phyloP scores from a whole-genome alignment of 2,113 vertebrate species.

The Meles meles region DNA sequence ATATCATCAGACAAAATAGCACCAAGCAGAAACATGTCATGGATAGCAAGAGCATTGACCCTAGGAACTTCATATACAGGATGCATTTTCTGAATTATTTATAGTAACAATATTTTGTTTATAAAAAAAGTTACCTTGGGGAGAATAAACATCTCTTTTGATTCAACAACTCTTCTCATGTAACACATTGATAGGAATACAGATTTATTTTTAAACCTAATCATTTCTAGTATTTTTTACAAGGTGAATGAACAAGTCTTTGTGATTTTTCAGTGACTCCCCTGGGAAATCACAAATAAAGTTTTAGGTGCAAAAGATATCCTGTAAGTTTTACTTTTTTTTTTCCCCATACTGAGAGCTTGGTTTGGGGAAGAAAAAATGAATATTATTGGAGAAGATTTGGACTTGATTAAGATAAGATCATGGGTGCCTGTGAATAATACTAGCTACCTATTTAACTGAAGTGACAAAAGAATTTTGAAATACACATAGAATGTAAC shows the following conservation, averaged over 20 bases:
- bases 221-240: conserved; percentile 26
- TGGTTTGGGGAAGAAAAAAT: too few species aligned
- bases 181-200: neutral
- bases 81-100: conserved; percentile 13
- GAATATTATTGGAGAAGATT: too few species aligned
- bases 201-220: neutral
- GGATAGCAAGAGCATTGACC: neutral
- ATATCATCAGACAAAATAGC: neutral
- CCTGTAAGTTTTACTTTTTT: neutral
- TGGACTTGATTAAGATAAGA: too few species aligned
- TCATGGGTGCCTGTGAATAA: too few species aligned
- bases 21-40: neutral
- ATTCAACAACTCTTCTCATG: neutral
- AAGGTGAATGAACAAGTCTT: conserved; percentile 29
- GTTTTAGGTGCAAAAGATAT: conserved; percentile 11
- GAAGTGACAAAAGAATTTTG: too few species aligned
- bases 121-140: neutral
- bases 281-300: neutral
- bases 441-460: too few species aligned
- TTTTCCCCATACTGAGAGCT: too few species aligned
- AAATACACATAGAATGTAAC: too few species aligned
- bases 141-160: neutral
- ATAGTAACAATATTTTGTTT: conserved; percentile 4
- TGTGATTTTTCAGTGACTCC: neutral
- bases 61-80: neutral